These are phyloP conservation scores for Xylota sylvarum DNA, from an alignment of 2,888 invertebrate species.

Conservation along the genomic window DNA sequence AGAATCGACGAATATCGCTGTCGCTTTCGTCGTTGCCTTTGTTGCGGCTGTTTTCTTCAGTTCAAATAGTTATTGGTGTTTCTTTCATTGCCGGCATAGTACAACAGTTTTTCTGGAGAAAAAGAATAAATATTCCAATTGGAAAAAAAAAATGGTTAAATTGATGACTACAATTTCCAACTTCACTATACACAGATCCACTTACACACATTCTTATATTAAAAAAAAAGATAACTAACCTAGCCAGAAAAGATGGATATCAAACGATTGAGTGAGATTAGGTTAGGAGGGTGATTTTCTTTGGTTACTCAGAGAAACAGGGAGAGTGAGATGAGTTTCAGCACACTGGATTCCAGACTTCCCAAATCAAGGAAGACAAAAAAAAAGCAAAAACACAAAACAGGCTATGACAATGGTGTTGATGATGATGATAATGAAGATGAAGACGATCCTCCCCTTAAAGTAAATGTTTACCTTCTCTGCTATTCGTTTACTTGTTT, in stretches of 20 bases:
- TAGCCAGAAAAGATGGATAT: slow-evolving; percentile 35
- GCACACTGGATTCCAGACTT: slow-evolving; percentile 6
- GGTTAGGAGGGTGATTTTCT: slow-evolving; percentile 52
- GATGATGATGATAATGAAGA: slow-evolving; percentile 30
- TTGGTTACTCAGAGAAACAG: slow-evolving; percentile 8
- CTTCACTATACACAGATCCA: slow-evolving; percentile 1
- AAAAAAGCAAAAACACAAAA: slow-evolving; percentile 3
- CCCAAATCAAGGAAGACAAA: background rate
- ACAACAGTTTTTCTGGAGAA: slow-evolving; percentile 24
- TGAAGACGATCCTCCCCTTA: slow-evolving; percentile 45
- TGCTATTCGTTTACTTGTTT: slow-evolving; percentile 11
- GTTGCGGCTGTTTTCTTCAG: slow-evolving; percentile 42
- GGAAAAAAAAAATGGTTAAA: slow-evolving; percentile 1
- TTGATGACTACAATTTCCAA: background rate
- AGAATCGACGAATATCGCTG: background rate
- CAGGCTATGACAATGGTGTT: slow-evolving; percentile 12
- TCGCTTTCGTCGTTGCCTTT: background rate
- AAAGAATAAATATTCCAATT: slow-evolving; percentile 27
- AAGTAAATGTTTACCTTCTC: slow-evolving; percentile 45
- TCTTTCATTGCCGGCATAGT: slow-evolving; percentile 4
- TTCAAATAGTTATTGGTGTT: background rate
- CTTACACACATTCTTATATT: background rate
- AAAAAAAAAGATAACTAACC: background rate
- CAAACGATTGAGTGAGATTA: slow-evolving; percentile 62
- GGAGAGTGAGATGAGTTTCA: slow-evolving; percentile 23